phyloP scores from a whole-genome alignment of 2,888 invertebrate genomes.

The Cosmorhoe ocellata region DNA sequence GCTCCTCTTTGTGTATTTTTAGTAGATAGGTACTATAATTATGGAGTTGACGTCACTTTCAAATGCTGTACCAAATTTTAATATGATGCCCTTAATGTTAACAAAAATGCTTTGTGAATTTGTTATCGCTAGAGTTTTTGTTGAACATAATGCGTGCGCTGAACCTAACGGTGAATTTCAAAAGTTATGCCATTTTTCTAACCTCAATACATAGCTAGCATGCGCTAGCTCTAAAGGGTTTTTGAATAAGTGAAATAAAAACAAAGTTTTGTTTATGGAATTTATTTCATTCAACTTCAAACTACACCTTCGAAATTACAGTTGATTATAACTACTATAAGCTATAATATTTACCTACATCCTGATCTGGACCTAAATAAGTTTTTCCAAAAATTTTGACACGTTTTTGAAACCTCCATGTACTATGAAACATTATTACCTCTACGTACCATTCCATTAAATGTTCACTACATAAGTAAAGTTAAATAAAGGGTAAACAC shows the following conservation, averaged over 20 bases:
- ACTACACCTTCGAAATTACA: constrained; percentile 81
- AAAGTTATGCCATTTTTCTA: too few species aligned
- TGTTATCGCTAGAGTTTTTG: too few species aligned
- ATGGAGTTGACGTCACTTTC: too few species aligned
- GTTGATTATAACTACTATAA: constrained; percentile 80
- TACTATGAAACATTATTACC: constrained; percentile 55
- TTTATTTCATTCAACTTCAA: constrained; percentile 81
- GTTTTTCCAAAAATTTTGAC: constrained; percentile 70
- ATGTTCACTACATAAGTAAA: constrained; percentile 61
- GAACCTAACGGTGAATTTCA: too few species aligned
- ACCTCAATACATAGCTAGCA: too few species aligned
- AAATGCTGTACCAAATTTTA: too few species aligned
- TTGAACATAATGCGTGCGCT: too few species aligned
- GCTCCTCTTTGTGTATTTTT: too few species aligned
- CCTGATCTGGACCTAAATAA: constrained; percentile 64
- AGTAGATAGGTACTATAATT: too few species aligned
- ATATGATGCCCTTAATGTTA: too few species aligned
- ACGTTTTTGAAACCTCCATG: constrained; percentile 72
- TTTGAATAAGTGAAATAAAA: constrained; percentile 9
- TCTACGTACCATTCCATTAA: constrained; percentile 61
- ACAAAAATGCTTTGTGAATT: too few species aligned
- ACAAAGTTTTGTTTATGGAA: constrained; percentile 52
- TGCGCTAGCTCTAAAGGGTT: too few species aligned
- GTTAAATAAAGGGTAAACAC: constrained; percentile 29
- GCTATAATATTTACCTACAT: constrained; percentile 77